Conservation (phyloP, 2,113 vertebrate genomes). For the Chloroceryle aenea region DNA sequence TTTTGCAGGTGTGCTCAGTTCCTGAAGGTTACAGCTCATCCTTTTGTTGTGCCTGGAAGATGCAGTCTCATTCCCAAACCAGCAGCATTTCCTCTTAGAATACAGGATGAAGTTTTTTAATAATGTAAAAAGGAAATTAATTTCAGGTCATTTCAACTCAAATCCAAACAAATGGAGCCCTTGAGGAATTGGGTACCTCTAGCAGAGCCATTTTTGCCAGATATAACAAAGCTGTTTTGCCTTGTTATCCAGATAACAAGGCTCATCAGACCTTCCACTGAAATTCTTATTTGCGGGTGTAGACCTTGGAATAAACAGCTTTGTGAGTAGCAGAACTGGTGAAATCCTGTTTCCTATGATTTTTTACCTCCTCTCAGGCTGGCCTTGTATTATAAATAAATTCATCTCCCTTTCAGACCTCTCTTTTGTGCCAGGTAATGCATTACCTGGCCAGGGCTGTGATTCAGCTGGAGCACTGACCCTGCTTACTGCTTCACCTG, state of each 20-base stretch:
- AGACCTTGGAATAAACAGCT: not conserved
- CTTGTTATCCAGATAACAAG: not conserved
- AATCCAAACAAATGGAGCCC: not conserved
- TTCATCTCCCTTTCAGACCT: not conserved
- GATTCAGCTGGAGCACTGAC: not conserved
- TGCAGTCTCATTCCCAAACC: not conserved
- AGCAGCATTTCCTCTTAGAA: not conserved
- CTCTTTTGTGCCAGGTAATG: not conserved
- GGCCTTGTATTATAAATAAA: not conserved
- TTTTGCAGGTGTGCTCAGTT: not conserved
- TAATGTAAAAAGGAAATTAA: not conserved
- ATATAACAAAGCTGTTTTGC: too few relatives aligned
- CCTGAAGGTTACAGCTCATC: not conserved
- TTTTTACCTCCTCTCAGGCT: not conserved
- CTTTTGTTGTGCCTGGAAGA: not conserved
- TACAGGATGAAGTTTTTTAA: not conserved
- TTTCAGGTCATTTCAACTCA: not conserved
- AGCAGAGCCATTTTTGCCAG: not conserved
- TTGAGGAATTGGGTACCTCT: not conserved
- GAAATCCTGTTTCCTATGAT: not conserved
- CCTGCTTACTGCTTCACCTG: not conserved
- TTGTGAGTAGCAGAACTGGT: not conserved
- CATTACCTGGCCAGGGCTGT: not conserved
- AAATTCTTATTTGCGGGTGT: not conserved
- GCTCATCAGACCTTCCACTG: not conserved